Evolutionary conservation across 2,888 invertebrate species (phyloP), one percentile per base, ranked within the genome.

Genomic region (Cabera pusaria): DNA sequence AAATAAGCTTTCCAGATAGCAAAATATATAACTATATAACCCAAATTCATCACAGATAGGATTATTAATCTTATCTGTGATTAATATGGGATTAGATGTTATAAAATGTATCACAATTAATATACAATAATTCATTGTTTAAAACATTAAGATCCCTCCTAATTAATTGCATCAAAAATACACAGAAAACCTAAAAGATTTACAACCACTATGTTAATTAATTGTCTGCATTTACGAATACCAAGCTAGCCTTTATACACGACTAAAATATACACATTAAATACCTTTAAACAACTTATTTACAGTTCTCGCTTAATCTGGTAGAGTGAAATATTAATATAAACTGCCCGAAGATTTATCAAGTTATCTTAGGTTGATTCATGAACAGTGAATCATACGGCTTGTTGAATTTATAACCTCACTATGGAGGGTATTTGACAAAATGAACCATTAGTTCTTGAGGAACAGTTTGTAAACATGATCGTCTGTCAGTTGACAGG

Each of bases 371-470:
- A 61, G 62, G 65, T 73, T 79, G 76, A 83, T 81, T 73, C 72
- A 77, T 79, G 69, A n/a, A 62, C 35, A 34, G 64, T 79, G 82
- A 81, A 76, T 81, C 74, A 79, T 74, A 51, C 59, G 23, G 29
- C 39, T 46, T 32, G 33, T 43, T 29, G 44, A 38, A 46, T 50
- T 44, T 39, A 44, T 44, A 44, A 58, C 44, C 55, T 46, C 49
- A 53, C 46, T 44, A 49, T 56, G 59, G 55, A 45, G 60, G 44
- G 53, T 65, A 72, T 79, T 80, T 74, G 76, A 76, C 75, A 77
- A 82, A 74, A 77, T 74, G 74, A 73, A 59, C 69, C 71, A 79
- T 79, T 75, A 69, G 64, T 61, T 72, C 65, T 74, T 72, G 65
- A 69, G 62, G 73, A 77, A 81, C 60, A 44, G 56, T 64, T 58